Evolutionary conservation across 2,797 vertebrate species (phyloP), one percentile per base, ranked within the genome.

Genomic region (Syndactyla subalaris): DNA sequence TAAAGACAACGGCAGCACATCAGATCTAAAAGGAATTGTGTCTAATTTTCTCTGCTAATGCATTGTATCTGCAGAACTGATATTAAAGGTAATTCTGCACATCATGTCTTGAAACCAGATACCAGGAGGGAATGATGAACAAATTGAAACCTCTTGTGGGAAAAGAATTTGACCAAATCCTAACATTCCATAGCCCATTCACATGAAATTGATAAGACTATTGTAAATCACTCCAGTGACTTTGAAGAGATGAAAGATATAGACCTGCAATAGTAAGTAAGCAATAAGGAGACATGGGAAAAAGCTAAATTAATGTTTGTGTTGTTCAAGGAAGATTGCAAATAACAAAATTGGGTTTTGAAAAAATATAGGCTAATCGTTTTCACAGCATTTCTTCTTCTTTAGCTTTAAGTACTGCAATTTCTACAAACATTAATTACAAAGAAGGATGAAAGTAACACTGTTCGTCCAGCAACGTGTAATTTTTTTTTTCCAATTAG

Each of bases 91-190:
- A 98, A 98, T 98, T 98, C 98, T 95, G 98, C 97, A 98, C 98
- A 97, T 98, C 97, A 81, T 97, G 97, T 98, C 98, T 97, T 88
- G 98, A 98, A 99, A 99, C 98, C 95, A 98, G 98, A 99, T 96
- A 98, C 97, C 89, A 67, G 94, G 93, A 98, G 94, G 96, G 97
- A 98, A 97, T 91, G 98, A 97, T 91, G 96, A 97, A 97, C 97
- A 98, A 98, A 98, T 97, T 97, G 97, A 98, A 98, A 98, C 94
- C 94, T 97, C 97, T 98, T 98, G 98, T 98, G 98, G 98, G 98
- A 98, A 98, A 98, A 98, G 97, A 97, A 96, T 95, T 96, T 80
- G 95, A 96, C 97, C 97, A 95, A 98, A 98, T 98, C 97, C 97
- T 96, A 94, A 93, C 97, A 98, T 98, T 98, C 98, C 97, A 82